phyloP scores from a whole-genome alignment of 2,888 invertebrate genomes.

The Cylindroiulus punctatus region DNA sequence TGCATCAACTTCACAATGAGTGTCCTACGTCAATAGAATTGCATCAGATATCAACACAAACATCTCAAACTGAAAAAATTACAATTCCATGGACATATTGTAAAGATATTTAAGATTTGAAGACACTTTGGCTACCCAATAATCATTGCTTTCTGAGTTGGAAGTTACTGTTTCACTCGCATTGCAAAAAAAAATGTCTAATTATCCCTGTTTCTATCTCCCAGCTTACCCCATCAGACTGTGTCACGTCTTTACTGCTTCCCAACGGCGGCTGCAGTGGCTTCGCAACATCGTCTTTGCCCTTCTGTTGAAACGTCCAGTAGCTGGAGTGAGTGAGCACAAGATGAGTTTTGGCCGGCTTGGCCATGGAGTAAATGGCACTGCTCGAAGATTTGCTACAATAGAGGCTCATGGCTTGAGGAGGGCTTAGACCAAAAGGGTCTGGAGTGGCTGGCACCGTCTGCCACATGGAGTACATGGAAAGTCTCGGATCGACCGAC shows the following conservation, averaged over 20 bases:
- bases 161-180: too few species aligned
- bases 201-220: background rate
- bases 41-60: too few species aligned
- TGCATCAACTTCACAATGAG: slow-evolving; percentile 1
- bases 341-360: slow-evolving; percentile 69
- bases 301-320: slow-evolving; percentile 62
- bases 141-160: too few species aligned
- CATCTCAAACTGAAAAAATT: too few species aligned
- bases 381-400: slow-evolving; percentile 77
- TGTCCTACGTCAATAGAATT: background rate
- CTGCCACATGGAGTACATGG: slow-evolving; percentile 95
- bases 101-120: too few species aligned
- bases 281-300: background rate
- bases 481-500: slow-evolving; percentile 82
- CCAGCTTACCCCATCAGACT: background rate
- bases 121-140: too few species aligned
- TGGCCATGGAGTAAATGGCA: slow-evolving; percentile 70
- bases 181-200: too few species aligned
- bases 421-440: slow-evolving; percentile 75
- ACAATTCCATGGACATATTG: too few species aligned
- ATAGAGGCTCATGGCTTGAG: slow-evolving; percentile 75
- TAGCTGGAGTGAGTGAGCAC: slow-evolving; percentile 66
- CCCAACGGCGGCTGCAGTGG: background rate
- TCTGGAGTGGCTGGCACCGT: slow-evolving; percentile 62
- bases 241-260: too few species aligned